Evolutionary conservation across 2,888 invertebrate genomes (phyloP).

Genomic region (Rhagonycha lutea): DNA sequence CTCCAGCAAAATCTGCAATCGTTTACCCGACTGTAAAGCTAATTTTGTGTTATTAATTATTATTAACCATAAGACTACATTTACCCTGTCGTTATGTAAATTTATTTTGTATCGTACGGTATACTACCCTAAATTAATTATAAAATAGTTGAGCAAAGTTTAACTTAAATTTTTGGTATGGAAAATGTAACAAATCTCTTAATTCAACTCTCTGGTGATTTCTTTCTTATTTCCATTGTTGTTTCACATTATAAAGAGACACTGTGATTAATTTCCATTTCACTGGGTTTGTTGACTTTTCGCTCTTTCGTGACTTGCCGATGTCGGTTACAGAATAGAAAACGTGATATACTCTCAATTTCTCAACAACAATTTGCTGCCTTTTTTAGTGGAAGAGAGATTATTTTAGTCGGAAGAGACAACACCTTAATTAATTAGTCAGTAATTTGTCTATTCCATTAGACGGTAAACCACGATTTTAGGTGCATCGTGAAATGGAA

Average conservation of each 20-base stretch:
- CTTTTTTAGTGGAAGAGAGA: too few relatives aligned
- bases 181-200: background rate
- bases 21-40: background rate
- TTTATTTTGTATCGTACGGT: background rate
- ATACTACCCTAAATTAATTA: background rate
- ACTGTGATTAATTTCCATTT: constrained; percentile 14
- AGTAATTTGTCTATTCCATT: background rate
- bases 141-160: background rate
- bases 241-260: background rate
- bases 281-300: constrained; percentile 11
- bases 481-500: background rate
- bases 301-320: background rate
- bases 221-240: background rate
- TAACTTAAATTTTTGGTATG: background rate
- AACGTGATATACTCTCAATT: background rate
- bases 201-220: background rate
- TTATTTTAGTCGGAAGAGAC: background rate
- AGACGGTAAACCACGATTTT: background rate
- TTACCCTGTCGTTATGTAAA: background rate
- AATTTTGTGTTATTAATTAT: constrained; percentile 3
- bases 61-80: background rate
- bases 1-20: background rate
- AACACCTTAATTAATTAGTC: background rate
- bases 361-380: background rate
- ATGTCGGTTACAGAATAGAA: background rate